Conservation (phyloP, 2,113 vertebrate genomes). For the Lampris megalopsis region DNA sequence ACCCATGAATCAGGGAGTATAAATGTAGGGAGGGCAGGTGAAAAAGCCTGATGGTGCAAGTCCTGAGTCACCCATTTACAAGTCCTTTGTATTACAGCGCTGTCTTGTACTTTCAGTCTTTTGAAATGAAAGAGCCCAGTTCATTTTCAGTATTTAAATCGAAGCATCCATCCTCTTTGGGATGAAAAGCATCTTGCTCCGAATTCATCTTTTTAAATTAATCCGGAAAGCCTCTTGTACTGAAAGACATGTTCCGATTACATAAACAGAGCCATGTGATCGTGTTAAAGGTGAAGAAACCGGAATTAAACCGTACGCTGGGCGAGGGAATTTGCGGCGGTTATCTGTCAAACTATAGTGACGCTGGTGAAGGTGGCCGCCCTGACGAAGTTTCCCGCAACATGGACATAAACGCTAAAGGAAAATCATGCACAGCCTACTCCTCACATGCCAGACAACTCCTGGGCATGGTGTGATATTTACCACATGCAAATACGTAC, state of each 20-base stretch:
- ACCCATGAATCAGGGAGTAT: background rate
- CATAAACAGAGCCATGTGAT: slow-evolving; percentile 6
- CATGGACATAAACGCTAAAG: slow-evolving; percentile 2
- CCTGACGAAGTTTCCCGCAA: background rate
- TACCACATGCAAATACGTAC: slow-evolving; percentile 19
- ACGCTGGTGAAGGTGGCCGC: slow-evolving; percentile 8
- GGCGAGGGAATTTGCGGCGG: background rate
- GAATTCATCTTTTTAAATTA: slow-evolving; percentile 33
- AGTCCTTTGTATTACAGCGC: slow-evolving; percentile 13
- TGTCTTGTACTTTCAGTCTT: slow-evolving; percentile 15
- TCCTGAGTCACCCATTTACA: slow-evolving; percentile 13
- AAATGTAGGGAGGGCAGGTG: background rate
- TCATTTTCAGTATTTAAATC: slow-evolving; percentile 51
- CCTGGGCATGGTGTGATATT: slow-evolving; percentile 3
- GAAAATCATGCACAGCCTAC: slow-evolving; percentile 23
- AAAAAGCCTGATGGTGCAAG: slow-evolving; percentile 1
- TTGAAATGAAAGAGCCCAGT: slow-evolving; percentile 30
- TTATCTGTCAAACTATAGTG: slow-evolving; percentile 6
- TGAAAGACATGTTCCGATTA: slow-evolving; percentile 3
- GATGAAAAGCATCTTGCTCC: slow-evolving; percentile 17
- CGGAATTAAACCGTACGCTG: slow-evolving; percentile 5
- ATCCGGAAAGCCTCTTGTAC: slow-evolving; percentile 19
- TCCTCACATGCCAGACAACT: slow-evolving; percentile 21
- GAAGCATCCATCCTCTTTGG: background rate
- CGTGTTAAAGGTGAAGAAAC: background rate